Evolutionary conservation across 2,888 invertebrate genomes (phyloP), one percentile per base, ranked within the genome.

Genomic region (Drosophila falleni): DNA sequence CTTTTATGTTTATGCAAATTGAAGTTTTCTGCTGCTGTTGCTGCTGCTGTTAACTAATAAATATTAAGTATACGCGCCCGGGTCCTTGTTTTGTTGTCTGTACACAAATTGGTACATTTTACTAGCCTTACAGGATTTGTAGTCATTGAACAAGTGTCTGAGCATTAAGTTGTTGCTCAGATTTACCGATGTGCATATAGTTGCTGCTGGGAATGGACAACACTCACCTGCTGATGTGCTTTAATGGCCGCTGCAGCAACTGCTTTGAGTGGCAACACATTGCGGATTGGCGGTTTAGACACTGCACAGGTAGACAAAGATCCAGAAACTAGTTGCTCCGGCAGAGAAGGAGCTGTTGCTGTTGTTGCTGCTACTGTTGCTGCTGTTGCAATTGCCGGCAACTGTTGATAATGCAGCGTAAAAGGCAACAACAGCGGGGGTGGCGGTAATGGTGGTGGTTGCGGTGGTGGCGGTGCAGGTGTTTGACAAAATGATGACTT

Each of bases 171-270:
- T 58, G 46, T 11, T 39, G 58, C 49, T 13, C 49, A 49, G 66
- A 66, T 59, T 59, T 64, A 56, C 23, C 9, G 15, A 33, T 19
- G 54, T 39, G 4, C 23, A 23, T 23, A 31, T 19, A 2, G 23
- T 16, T 31, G 42, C 55, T 15, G 31, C 54, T 54, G 41, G 29
- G 4, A 10, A 5, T 29, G 10, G 15, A 11, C 23, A 46, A 58
- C 41, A 84, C 90, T 91, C 79, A 92, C 92, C 90, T 89, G 86
- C 65, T 90, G 89, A 81, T 90, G 89, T n/a, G 71, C 70, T 51
- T 77, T 80, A 65, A 90, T 87, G 46, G 87, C 80, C 13, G 83
- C 73, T 23, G 87, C 77, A 47, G 89, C 81, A 47, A 78, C 70
- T 16, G 78, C 73, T 53, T 87, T 81, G 16, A 90, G 73, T 16